Conservation (phyloP, 2,797 vertebrate genomes). For the Urosaurus nigricauda region DNA sequence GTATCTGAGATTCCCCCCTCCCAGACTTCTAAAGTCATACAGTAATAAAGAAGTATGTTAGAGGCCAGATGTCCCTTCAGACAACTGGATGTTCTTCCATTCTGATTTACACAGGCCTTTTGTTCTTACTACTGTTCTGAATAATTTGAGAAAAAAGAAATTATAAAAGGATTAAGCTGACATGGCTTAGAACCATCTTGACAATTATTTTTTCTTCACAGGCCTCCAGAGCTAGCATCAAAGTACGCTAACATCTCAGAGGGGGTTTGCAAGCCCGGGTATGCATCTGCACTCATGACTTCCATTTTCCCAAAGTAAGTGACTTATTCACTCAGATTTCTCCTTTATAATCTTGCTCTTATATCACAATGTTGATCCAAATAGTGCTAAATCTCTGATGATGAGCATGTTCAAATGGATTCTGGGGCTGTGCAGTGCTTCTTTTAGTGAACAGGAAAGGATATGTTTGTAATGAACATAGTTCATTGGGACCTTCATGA, state of each 20-base stretch:
- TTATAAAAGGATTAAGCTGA: slow-evolving; percentile 27
- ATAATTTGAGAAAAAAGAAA: slow-evolving; percentile 9
- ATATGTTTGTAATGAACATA: not conserved
- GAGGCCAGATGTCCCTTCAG: not conserved
- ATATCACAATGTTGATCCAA: not conserved
- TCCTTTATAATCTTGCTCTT: not conserved
- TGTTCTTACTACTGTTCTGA: slow-evolving; percentile 27
- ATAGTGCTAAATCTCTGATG: not conserved
- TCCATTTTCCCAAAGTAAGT: slow-evolving; percentile 94
- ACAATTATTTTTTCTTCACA: slow-evolving; percentile 71
- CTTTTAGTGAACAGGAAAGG: not conserved
- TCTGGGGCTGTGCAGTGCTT: not conserved
- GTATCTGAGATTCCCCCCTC: slow-evolving; percentile 30
- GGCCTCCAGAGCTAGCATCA: slow-evolving; percentile 87
- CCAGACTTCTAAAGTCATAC: not conserved
- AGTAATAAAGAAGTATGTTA: slow-evolving; percentile 26
- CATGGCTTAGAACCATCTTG: slow-evolving; percentile 48
- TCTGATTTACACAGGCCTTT: not conserved
- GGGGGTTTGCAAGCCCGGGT: slow-evolving; percentile 90
- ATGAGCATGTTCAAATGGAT: not conserved
- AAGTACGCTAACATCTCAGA: slow-evolving; percentile 94
- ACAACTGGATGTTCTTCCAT: slow-evolving; percentile 29
- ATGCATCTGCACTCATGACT: slow-evolving; percentile 91
- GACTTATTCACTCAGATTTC: not conserved
- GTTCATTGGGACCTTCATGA: too few species aligned